phyloP scores from a whole-genome alignment of 1,140 invertebrate species.

The Microplitis mediator region DNA sequence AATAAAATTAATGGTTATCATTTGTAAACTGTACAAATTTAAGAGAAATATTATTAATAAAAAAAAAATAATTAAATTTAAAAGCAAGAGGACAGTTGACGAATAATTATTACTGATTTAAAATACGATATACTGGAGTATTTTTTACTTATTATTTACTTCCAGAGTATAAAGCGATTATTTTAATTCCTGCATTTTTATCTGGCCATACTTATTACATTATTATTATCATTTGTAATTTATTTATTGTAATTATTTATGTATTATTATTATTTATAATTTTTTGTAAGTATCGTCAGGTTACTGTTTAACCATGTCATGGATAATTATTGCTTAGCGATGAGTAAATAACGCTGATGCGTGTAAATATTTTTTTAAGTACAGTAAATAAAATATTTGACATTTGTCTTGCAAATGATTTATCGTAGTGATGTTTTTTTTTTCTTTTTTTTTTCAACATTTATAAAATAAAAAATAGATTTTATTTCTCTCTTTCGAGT shows the following conservation, averaged over 20 bases:
- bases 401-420: conserved; percentile 5
- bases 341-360: neutral
- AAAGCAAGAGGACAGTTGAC: neutral
- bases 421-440: neutral
- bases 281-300: neutral
- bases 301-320: neutral
- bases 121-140: conserved; percentile 31
- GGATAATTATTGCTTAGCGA: conserved; percentile 8
- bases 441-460: neutral
- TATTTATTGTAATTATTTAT: neutral
- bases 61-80: neutral
- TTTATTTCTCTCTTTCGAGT: neutral
- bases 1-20: conserved; percentile 47
- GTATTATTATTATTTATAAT: too few species aligned
- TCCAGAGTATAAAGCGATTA: conserved; percentile 36
- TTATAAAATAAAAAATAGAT: neutral
- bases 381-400: conserved; percentile 8
- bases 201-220: conserved; percentile 19
- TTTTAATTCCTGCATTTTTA: conserved; percentile 44
- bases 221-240: conserved; percentile 2
- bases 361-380: neutral
- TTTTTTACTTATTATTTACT: conserved; percentile 46
- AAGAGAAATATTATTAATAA: conserved; percentile 15
- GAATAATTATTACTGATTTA: neutral
- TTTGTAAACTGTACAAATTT: conserved; percentile 50